phyloP scores from a whole-genome alignment of 37 sponge, comb jelly and placozoan genomes.

The Amphimedon queenslandica region DNA sequence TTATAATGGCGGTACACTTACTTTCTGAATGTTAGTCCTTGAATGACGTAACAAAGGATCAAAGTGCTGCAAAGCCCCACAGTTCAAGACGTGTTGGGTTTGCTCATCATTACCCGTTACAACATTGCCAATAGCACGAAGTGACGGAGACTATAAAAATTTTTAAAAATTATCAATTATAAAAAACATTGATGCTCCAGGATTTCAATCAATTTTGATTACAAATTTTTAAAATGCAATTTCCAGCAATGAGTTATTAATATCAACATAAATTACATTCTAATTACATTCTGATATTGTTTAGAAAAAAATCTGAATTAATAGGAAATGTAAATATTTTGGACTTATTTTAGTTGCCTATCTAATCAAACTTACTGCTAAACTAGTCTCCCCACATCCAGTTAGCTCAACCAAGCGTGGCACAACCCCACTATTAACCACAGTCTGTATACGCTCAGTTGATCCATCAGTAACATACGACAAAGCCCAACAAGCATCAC shows the following conservation, averaged over 20 bases:
- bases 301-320: too few relatives aligned
- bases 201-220: too few relatives aligned
- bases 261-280: too few relatives aligned
- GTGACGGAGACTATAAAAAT: conserved; percentile 69
- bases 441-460: conserved; percentile 83
- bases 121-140: conserved; percentile 93
- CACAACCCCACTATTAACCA: conserved; percentile 43
- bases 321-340: too few relatives aligned
- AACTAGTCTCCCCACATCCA: conserved; percentile 27
- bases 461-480: conserved; percentile 88
- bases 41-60: conserved; percentile 61
- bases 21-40: conserved; percentile 92
- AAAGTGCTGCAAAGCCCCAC: conserved; percentile 59
- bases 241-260: too few relatives aligned
- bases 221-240: too few relatives aligned
- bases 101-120: conserved; percentile 94
- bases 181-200: too few relatives aligned
- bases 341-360: background rate
- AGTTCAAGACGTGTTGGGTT: conserved; percentile 80
- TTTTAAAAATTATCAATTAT: background rate
- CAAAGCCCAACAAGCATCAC: conserved; percentile 94
- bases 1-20: conserved; percentile 8
- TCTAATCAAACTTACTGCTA: conserved; percentile 28
- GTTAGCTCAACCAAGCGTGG: conserved; percentile 51
- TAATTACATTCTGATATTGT: too few relatives aligned